Evolutionary conservation across 2,888 invertebrate genomes (phyloP), one percentile per base, ranked within the genome.

Genomic region (Drosophila trichaetosa): DNA sequence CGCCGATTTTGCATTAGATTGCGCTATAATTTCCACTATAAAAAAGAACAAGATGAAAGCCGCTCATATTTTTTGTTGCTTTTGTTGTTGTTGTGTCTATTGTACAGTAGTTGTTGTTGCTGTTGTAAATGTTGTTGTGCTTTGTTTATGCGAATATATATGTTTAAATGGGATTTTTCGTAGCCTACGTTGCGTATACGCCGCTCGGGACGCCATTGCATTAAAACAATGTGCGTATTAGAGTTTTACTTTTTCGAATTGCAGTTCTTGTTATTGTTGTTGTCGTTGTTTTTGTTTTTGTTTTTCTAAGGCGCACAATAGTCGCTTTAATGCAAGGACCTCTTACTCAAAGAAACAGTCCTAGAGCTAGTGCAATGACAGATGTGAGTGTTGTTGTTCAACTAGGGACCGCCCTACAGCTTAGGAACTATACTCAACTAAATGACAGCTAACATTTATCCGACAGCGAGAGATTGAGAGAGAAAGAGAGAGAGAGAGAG

Each of bases 121-220:
- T 76, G 65, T 68, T 68, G 65, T 66, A 46, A 48, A 63, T 68
- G 66, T 82, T 62, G 52, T 75, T 53, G 60, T 67, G 51, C 27
- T 68, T 58, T 51, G 33, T 51, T 62, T 49, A 63, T 71, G 70
- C 51, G 46, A 58, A 49, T 67, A 53, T 34, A 38, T 68, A 31
- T 65, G 38, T 67, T 56, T 13, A 42, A 31, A 13, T 38, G 27
- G 51, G 27, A 24, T 46, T 70, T 52, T 27, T 52, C 33, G 33
- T 7, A n/a, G 61, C 62, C 66, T 67, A 72, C 46, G 40, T 70
- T 80, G 76, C 66, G 77, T 88, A 85, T 86, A 88, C 89, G 89
- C 75, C 73, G 73, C 79, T 34, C 68, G 31, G 38, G 73, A 82
- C 69, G 70, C 71, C 73, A 46, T 77, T 77, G 71, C 87, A 82